Evolutionary conservation across 2,797 vertebrate genomes (phyloP).

Genomic region (Poeciliopsis paucimaculata): DNA sequence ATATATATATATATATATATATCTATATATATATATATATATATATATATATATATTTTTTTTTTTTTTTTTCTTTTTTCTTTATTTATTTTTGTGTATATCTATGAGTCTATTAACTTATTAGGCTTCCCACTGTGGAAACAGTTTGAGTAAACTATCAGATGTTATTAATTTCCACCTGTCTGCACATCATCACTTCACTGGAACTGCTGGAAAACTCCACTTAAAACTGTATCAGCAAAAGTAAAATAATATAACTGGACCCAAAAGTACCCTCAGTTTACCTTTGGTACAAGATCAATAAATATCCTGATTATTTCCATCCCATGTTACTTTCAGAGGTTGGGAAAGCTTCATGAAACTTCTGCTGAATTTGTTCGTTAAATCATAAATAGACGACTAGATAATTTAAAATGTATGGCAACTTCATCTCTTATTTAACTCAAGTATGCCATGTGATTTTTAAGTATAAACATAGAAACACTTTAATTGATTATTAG

Average conservation of each 20-base stretch:
- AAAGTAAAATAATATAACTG: neutral
- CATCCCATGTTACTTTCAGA: neutral
- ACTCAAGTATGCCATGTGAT: neutral
- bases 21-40: too few relatives aligned
- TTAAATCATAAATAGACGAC: neutral
- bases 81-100: too few relatives aligned
- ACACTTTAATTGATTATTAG: neutral
- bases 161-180: neutral
- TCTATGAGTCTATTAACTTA: neutral
- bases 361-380: neutral
- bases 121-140: neutral
- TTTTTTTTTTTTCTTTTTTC: too few relatives aligned
- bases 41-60: too few relatives aligned
- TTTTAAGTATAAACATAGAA: neutral
- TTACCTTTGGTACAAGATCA: neutral
- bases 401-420: neutral
- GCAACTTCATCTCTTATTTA: neutral
- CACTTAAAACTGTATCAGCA: neutral
- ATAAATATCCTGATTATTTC: neutral
- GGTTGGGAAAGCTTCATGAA: neutral
- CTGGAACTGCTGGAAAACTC: neutral
- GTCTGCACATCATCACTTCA: neutral
- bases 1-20: too few relatives aligned
- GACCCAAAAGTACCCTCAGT: neutral
- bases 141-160: neutral